phyloP scores from a whole-genome alignment of 2,888 invertebrate genomes.

The Mimachlamys varia region DNA sequence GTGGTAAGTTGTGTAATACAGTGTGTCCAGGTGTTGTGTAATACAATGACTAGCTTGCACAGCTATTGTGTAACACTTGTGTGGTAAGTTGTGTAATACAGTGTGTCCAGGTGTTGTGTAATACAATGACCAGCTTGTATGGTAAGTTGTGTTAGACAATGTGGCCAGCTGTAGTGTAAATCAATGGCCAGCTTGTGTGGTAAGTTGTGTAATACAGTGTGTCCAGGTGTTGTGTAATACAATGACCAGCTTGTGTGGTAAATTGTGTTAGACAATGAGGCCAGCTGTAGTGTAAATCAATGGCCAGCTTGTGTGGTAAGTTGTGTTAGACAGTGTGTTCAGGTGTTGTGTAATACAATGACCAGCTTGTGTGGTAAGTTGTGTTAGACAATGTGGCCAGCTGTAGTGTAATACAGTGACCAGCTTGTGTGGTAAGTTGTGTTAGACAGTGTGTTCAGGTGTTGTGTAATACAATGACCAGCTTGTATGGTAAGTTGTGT shows the following conservation, averaged over 20 bases:
- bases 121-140: background rate
- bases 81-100: background rate
- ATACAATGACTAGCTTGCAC: background rate
- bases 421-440: too few species aligned
- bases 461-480: too few species aligned
- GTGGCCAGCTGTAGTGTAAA: background rate
- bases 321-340: background rate
- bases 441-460: too few species aligned
- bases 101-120: background rate
- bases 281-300: background rate
- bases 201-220: too few species aligned
- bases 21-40: too few species aligned
- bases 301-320: background rate
- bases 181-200: too few species aligned
- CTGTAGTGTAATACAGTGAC: too few species aligned
- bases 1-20: conserved; percentile 84
- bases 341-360: background rate
- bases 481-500: too few species aligned
- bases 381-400: background rate
- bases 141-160: background rate
- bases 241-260: background rate
- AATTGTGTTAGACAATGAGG: background rate
- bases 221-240: too few species aligned
- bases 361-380: background rate
- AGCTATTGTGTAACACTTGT: background rate